Percentiles rank a stretch among this genome's conserved stretches.
phyloP scores from a whole-genome alignment of 2,888 invertebrate genomes.

The Tricholauxania praeusta region DNA sequence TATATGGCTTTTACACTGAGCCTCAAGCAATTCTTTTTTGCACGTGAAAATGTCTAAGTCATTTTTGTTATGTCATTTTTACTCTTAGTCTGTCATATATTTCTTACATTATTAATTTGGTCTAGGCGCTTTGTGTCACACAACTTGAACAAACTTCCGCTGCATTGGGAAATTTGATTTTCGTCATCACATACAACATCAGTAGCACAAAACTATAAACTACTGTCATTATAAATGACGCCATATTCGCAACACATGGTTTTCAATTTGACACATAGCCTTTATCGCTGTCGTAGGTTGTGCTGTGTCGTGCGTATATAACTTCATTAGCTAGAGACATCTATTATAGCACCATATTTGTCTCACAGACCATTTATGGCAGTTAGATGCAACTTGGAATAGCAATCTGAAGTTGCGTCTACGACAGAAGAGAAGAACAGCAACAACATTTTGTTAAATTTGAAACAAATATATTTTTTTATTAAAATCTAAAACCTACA shows the following conservation, averaged over 20 bases:
- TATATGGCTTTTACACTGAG: too few species aligned
- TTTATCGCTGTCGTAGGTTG: constrained; percentile 8
- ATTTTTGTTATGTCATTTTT: too few species aligned
- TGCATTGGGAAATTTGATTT: background rate
- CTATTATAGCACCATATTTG: background rate
- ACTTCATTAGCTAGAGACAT: too few species aligned
- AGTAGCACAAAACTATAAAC: too few species aligned
- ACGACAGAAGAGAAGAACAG: background rate
- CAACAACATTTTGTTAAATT: background rate
- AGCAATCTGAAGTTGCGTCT: background rate
- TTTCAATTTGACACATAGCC: background rate
- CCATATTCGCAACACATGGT: constrained; percentile 22
- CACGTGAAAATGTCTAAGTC: too few species aligned
- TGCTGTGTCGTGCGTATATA: background rate
- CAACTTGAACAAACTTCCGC: constrained; percentile 2
- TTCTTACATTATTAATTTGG: too few species aligned
- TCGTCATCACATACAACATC: background rate
- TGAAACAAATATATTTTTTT: background rate
- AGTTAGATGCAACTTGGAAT: constrained; percentile 1
- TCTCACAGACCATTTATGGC: constrained; percentile 9
- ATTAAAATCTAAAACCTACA: background rate
- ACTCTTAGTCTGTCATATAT: too few species aligned
- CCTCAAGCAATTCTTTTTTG: too few species aligned
- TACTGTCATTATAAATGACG: background rate
- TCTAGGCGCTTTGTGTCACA: background rate